phyloP scores from a whole-genome alignment of 2,113 vertebrate genomes.

The Rousettus leschenaultii region DNA sequence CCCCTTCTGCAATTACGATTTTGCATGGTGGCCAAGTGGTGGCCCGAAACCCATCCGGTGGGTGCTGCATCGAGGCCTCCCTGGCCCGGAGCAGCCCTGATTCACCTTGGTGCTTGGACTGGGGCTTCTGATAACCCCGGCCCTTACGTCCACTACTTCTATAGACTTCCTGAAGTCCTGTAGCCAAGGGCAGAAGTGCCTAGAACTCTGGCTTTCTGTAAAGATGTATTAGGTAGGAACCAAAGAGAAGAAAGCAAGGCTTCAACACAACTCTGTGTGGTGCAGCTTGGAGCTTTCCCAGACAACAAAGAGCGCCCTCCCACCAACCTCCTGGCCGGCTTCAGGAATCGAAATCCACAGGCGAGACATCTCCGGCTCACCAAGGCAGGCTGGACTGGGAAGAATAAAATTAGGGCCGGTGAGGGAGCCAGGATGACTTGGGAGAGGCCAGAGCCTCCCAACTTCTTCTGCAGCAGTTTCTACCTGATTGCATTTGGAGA shows the following conservation, averaged over 20 bases:
- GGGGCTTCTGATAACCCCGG: not conserved
- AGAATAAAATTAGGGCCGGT: fast-evolving
- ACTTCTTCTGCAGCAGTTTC: not conserved
- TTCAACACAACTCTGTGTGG: not conserved
- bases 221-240: not conserved
- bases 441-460: not conserved
- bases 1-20: not conserved
- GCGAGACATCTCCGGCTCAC: fast-evolving
- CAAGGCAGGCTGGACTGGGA: not conserved
- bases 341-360: not conserved
- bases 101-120: not conserved
- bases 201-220: not conserved
- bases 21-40: not conserved
- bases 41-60: not conserved
- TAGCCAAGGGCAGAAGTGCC: not conserved
- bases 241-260: not conserved
- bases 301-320: not conserved
- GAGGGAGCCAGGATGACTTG: not conserved
- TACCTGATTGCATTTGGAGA: not conserved
- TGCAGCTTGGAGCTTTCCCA: not conserved
- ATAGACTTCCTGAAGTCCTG: not conserved
- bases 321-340: not conserved
- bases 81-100: too few species aligned
- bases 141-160: not conserved
- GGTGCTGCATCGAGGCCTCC: not conserved